A percentile compares a stretch with the other conserved stretches of the same genome.
These are phyloP conservation scores for Thamnaconus septentrionalis DNA, from an alignment of 2,113 vertebrate species.

Conservation along the genomic window DNA sequence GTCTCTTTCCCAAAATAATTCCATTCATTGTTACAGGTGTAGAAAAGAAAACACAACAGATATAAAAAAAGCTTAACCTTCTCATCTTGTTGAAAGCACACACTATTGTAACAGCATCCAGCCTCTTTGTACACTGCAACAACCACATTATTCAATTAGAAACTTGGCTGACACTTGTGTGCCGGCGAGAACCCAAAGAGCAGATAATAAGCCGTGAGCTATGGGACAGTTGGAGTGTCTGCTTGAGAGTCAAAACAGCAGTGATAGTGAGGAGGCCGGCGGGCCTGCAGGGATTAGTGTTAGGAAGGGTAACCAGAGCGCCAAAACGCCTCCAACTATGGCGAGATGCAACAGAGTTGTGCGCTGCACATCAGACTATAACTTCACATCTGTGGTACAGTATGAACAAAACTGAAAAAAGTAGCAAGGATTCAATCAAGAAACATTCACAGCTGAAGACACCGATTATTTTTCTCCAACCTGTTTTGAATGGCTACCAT, in stretches of 20 bases:
- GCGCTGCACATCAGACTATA: too few species aligned
- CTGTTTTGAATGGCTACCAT: background rate
- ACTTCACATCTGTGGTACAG: slow-evolving; percentile 3
- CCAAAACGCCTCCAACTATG: slow-evolving; percentile 33
- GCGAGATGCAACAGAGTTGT: slow-evolving; percentile 9
- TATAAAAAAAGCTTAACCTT: too few species aligned
- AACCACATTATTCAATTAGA: slow-evolving; percentile 23
- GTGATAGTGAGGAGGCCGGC: slow-evolving; percentile 28
- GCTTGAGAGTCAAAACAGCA: slow-evolving; percentile 34
- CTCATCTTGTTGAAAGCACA: too few species aligned
- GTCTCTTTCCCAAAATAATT: too few species aligned
- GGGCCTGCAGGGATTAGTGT: slow-evolving; percentile 32
- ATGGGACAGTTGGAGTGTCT: slow-evolving; percentile 28
- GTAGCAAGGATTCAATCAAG: background rate
- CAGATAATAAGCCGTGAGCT: slow-evolving; percentile 29
- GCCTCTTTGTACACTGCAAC: background rate
- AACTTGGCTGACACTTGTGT: slow-evolving; percentile 13
- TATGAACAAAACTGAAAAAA: background rate
- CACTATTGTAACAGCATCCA: background rate
- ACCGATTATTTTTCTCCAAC: background rate
- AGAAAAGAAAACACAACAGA: too few species aligned
- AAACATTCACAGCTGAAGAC: background rate
- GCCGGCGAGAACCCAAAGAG: slow-evolving; percentile 3
- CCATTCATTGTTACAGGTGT: too few species aligned
- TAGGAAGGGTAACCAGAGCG: slow-evolving; percentile 23